Evolutionary conservation across 2,888 invertebrate species (phyloP).

Genomic region (Habrosyne pyritoides): DNA sequence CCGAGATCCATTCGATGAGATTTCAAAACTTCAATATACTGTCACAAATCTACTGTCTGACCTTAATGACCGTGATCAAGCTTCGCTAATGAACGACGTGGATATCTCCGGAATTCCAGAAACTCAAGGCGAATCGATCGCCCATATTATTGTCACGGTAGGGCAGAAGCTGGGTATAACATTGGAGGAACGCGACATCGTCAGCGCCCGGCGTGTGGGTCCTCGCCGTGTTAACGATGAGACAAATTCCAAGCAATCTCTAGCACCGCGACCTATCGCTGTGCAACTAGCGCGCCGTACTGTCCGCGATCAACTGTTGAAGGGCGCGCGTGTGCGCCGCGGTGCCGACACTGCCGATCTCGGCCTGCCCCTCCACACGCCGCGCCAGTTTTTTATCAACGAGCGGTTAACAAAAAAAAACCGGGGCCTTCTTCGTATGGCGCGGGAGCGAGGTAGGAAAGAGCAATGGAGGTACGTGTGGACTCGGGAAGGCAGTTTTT

Average conservation of each 20-base stretch:
- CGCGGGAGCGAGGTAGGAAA: constrained; percentile 13
- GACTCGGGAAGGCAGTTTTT: no score
- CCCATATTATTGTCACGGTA: constrained; percentile 14
- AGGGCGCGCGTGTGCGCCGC: no score
- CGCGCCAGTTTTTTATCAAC: constrained; percentile 20
- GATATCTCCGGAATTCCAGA: constrained; percentile 23
- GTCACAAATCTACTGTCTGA: background rate
- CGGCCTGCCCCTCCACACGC: constrained; percentile 11
- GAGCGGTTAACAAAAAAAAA: constrained; percentile 24
- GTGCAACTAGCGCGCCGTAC: constrained; percentile 21
- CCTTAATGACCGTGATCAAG: constrained; percentile 20
- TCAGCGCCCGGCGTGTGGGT: constrained; percentile 18
- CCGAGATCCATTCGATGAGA: no score
- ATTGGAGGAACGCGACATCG: constrained; percentile 23
- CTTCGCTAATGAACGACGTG: constrained; percentile 15
- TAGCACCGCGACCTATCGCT: constrained; percentile 18
- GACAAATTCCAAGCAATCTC: constrained; percentile 10
- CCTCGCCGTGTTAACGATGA: constrained; percentile 13
- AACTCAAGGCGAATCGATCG: constrained; percentile 14
- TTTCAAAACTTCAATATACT: no score
- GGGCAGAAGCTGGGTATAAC: constrained; percentile 19
- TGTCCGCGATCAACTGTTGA: constrained; percentile 19
- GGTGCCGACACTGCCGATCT: constrained; percentile 19
- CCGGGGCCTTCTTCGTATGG: constrained; percentile 20
- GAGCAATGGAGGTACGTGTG: no score